Evolutionary conservation across 1,140 invertebrate genomes (phyloP).

Genomic region (Fopius arisanus): DNA sequence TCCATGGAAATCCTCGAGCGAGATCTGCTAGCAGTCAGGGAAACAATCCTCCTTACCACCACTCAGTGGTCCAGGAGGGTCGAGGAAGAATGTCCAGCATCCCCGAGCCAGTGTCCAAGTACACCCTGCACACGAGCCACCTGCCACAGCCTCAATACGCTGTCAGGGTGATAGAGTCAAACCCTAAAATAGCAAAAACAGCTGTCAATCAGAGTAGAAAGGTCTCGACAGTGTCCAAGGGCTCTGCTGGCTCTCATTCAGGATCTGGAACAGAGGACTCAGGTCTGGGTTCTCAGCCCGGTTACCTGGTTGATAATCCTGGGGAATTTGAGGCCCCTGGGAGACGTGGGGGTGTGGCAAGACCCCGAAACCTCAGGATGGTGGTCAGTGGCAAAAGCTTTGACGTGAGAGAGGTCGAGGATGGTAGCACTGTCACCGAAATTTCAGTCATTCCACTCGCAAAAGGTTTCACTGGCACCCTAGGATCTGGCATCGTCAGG

Average conservation of each 20-base stretch:
- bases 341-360: slow-evolving; percentile 55
- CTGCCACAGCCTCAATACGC: slow-evolving; percentile 77
- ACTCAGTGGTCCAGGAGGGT: neutral
- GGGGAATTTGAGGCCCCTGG: slow-evolving; percentile 42
- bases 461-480: slow-evolving; percentile 51
- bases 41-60: slow-evolving; percentile 29
- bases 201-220: slow-evolving; percentile 70
- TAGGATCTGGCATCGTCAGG: slow-evolving; percentile 61
- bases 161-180: slow-evolving; percentile 69
- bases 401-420: slow-evolving; percentile 69
- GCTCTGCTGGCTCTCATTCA: slow-evolving; percentile 59
- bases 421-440: slow-evolving; percentile 66
- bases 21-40: neutral
- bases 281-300: slow-evolving; percentile 69
- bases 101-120: slow-evolving; percentile 64
- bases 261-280: slow-evolving; percentile 69
- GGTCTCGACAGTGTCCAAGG: slow-evolving; percentile 50
- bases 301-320: slow-evolving; percentile 54
- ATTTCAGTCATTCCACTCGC: slow-evolving; percentile 68
- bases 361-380: slow-evolving; percentile 68
- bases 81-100: slow-evolving; percentile 38
- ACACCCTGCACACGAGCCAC: slow-evolving; percentile 77
- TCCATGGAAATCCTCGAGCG: neutral
- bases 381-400: slow-evolving; percentile 69
- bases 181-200: slow-evolving; percentile 76